Evolutionary conservation across 2,113 vertebrate genomes (phyloP).

Genomic region (Coryphaenoides rupestris): DNA sequence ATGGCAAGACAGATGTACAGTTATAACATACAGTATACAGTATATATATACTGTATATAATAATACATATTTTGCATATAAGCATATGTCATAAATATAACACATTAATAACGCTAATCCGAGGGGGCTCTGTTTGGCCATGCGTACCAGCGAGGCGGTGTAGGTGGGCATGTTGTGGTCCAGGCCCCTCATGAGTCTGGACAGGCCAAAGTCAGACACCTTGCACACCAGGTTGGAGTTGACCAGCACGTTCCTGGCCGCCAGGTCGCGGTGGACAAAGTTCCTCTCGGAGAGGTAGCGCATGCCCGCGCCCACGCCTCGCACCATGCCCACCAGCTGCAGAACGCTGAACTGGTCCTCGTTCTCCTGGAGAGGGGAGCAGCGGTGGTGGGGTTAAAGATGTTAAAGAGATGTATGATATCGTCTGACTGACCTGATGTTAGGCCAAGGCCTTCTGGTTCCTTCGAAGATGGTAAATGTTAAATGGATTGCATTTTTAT

Average conservation of each 20-base stretch:
- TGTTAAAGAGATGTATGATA: neutral
- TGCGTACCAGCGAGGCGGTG: slow-evolving; percentile 61
- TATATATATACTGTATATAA: neutral
- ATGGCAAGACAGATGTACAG: too few species aligned
- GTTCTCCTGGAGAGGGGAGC: slow-evolving; percentile 72
- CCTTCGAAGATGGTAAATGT: too few species aligned
- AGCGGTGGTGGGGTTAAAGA: neutral
- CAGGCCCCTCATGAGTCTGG: slow-evolving; percentile 74
- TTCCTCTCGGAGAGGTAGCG: slow-evolving; percentile 81
- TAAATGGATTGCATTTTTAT: too few species aligned
- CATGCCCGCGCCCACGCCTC: slow-evolving; percentile 82
- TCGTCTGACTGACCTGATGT: neutral
- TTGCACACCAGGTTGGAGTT: slow-evolving; percentile 87
- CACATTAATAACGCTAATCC: too few species aligned
- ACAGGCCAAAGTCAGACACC: slow-evolving; percentile 80
- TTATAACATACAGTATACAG: neutral
- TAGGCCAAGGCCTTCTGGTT: neutral
- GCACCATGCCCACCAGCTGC: slow-evolving; percentile 83
- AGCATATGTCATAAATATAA: too few species aligned
- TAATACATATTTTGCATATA: too few species aligned
- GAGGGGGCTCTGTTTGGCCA: too few species aligned
- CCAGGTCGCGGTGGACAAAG: slow-evolving; percentile 81
- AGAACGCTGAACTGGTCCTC: slow-evolving; percentile 85
- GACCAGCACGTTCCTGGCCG: slow-evolving; percentile 79
- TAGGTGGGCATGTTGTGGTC: slow-evolving; percentile 75